phyloP scores from a whole-genome alignment of 2,113 vertebrate species.

The Nothoprocta perdicaria region DNA sequence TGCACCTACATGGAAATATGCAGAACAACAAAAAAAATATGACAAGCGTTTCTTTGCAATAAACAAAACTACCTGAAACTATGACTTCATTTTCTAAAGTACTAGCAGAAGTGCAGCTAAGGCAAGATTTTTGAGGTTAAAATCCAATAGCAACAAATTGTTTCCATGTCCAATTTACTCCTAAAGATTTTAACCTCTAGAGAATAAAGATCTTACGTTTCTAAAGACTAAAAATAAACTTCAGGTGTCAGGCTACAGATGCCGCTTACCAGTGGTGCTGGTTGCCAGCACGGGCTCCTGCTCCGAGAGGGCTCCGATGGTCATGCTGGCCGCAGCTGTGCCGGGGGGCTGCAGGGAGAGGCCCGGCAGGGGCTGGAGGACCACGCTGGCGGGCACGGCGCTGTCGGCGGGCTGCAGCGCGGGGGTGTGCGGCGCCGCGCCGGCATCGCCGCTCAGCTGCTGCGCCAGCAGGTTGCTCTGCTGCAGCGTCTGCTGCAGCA shows the following conservation, averaged over 20 bases:
- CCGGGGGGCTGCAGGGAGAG: slow-evolving; percentile 88
- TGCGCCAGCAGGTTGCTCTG: slow-evolving; percentile 88
- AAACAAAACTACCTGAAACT: background rate
- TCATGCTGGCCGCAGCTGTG: slow-evolving; percentile 82
- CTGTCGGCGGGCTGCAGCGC: slow-evolving; percentile 83
- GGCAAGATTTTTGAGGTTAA: background rate
- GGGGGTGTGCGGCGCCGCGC: slow-evolving; percentile 74
- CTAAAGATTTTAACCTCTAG: background rate
- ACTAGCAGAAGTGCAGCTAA: background rate
- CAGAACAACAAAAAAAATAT: background rate
- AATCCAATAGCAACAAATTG: background rate
- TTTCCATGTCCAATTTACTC: background rate
- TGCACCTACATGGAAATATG: slow-evolving; percentile 75
- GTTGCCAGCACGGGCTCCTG: slow-evolving; percentile 83
- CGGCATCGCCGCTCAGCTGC: slow-evolving; percentile 84
- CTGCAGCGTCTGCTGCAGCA: slow-evolving; percentile 94
- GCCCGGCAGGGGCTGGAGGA: slow-evolving; percentile 92
- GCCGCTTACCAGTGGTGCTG: slow-evolving; percentile 72
- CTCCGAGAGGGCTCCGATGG: slow-evolving; percentile 85
- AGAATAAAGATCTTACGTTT: background rate
- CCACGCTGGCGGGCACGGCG: slow-evolving; percentile 86
- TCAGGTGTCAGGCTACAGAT: background rate
- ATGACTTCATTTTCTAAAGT: background rate
- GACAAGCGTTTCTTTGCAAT: background rate
- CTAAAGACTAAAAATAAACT: background rate